These are phyloP conservation scores for Neoniphon sammara DNA, from an alignment of 2,797 vertebrate genomes.

Conservation along the genomic window DNA sequence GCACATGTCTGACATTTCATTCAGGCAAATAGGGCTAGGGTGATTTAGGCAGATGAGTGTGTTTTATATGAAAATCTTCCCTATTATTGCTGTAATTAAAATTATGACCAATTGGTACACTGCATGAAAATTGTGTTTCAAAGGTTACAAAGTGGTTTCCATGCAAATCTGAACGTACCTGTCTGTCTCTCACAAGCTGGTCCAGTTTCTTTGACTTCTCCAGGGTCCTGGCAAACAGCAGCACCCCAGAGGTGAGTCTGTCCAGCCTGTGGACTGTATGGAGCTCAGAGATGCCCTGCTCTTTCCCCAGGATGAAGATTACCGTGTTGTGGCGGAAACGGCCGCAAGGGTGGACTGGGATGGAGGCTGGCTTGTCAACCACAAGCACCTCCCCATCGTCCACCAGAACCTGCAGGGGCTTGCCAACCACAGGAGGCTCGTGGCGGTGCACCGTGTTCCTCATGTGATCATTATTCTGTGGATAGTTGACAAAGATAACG, in stretches of 20 bases:
- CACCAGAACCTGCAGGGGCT: conserved; percentile 86
- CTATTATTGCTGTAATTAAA: background rate
- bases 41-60: too few species aligned
- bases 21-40: too few species aligned
- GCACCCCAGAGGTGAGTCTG: conserved; percentile 94
- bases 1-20: too few species aligned
- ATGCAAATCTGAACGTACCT: conserved; percentile 64
- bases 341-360: conserved; percentile 96
- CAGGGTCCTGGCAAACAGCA: conserved; percentile 93
- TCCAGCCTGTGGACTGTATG: conserved; percentile 95
- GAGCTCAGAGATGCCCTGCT: conserved; percentile 88
- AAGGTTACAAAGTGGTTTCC: background rate
- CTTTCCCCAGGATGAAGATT: conserved; percentile 97
- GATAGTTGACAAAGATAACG: background rate
- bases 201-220: conserved; percentile 92
- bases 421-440: conserved; percentile 91
- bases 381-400: conserved; percentile 92
- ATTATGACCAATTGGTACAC: background rate
- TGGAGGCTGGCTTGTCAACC: conserved; percentile 94
- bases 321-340: conserved; percentile 98
- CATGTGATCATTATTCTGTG: conserved; percentile 94
- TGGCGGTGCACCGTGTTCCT: conserved; percentile 95
- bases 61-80: too few species aligned
- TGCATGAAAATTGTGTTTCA: too few species aligned
- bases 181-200: conserved; percentile 91